These are phyloP conservation scores for Invenusta paracnida DNA, from an alignment of 2,888 invertebrate species.

Conservation along the genomic window DNA sequence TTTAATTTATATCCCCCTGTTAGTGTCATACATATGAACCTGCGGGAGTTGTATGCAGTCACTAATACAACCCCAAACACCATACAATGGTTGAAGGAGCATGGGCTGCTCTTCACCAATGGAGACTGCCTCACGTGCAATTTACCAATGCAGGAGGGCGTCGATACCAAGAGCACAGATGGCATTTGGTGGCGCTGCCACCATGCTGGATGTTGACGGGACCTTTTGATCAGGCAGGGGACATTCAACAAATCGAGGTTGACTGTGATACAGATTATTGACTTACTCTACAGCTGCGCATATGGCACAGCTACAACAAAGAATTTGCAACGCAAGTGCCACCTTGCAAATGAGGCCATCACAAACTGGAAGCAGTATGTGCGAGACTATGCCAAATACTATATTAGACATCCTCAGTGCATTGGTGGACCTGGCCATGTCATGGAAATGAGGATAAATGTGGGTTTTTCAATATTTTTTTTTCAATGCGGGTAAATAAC, in stretches of 20 bases:
- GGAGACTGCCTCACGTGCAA: background rate
- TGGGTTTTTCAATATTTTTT: too few species aligned
- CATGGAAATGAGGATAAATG: too few species aligned
- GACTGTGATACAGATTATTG: background rate
- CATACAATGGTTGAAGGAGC: background rate
- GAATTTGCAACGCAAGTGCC: background rate
- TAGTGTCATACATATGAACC: background rate
- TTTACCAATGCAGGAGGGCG: background rate
- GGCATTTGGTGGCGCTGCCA: background rate
- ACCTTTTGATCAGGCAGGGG: background rate
- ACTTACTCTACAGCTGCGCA: background rate
- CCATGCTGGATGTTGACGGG: background rate
- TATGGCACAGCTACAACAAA: background rate
- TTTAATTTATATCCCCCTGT: background rate
- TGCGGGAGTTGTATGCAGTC: background rate
- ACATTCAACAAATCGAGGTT: background rate
- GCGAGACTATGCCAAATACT: background rate
- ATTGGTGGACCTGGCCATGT: background rate
- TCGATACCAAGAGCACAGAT: background rate
- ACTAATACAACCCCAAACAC: background rate
- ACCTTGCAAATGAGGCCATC: background rate
- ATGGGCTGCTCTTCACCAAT: background rate
- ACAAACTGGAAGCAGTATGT: background rate
- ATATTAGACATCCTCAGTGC: background rate
- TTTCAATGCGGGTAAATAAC: too few species aligned